Conservation (phyloP, 2,113 vertebrate species). For the Elephantulus edwardii region DNA sequence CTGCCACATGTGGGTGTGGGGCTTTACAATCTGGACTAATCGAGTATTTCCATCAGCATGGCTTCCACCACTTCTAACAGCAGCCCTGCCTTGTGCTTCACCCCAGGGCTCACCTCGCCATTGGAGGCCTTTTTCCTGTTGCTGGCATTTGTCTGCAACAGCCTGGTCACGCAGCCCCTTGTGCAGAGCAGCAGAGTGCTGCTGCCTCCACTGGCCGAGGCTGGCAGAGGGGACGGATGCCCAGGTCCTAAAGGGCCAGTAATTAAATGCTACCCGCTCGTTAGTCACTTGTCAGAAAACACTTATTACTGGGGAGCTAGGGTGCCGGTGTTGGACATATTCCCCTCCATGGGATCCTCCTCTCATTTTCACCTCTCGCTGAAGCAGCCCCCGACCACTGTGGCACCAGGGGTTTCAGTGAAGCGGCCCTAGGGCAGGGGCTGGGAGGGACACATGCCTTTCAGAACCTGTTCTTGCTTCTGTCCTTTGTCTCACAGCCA, state of each 20-base stretch:
- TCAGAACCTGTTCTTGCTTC: background rate
- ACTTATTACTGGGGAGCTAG: constrained; percentile 7
- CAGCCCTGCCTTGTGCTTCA: background rate
- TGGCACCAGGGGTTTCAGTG: background rate
- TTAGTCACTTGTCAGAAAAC: constrained; percentile 46
- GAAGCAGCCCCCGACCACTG: background rate
- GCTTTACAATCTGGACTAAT: background rate
- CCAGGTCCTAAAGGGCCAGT: background rate
- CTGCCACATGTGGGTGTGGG: background rate
- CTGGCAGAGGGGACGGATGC: constrained; percentile 9
- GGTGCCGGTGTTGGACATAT: background rate
- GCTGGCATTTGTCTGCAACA: background rate
- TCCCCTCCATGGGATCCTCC: constrained; percentile 9
- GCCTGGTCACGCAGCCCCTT: constrained; percentile 6
- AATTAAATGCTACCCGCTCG: constrained; percentile 33
- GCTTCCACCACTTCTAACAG: rapidly evolving
- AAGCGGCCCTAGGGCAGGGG: background rate
- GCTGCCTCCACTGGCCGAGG: constrained; percentile 46
- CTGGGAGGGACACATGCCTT: background rate
- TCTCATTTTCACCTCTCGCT: background rate
- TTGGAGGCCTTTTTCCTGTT: background rate
- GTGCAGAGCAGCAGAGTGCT: constrained; percentile 8
- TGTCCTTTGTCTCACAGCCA: too few species aligned
- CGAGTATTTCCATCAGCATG: background rate
- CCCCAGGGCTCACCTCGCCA: background rate